Evolutionary conservation across 2,888 invertebrate species (phyloP).

Genomic region (Pheosia tremula): DNA sequence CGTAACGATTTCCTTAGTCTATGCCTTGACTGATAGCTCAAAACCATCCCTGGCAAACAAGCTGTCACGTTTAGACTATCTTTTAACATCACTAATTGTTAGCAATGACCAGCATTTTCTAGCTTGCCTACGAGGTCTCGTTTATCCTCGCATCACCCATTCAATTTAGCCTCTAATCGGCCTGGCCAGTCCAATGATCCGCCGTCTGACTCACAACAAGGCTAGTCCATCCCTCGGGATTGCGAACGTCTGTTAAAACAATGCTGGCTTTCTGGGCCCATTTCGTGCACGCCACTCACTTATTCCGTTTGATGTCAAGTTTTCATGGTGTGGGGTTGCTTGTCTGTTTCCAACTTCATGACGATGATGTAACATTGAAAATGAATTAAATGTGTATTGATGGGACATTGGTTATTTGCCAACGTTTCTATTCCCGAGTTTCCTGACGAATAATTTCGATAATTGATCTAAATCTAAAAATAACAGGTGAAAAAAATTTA

Average conservation of each 20-base stretch:
- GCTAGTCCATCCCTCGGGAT: conserved; percentile 41
- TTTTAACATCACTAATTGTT: not conserved
- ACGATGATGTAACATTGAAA: conserved; percentile 5
- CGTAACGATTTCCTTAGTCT: not conserved
- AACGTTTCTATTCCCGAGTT: not conserved
- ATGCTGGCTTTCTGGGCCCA: conserved; percentile 36
- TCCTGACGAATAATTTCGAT: no score
- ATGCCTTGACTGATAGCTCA: not conserved
- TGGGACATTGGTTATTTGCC: not conserved
- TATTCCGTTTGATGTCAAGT: conserved; percentile 22
- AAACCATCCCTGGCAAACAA: not conserved
- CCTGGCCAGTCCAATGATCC: conserved; percentile 40
- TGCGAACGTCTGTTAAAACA: conserved; percentile 45
- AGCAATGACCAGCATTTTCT: not conserved
- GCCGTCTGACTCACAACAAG: conserved; percentile 51
- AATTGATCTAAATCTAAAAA: no score
- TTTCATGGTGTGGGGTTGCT: conserved; percentile 4
- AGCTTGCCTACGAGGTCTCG: conserved; percentile 9
- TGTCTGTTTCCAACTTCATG: conserved; percentile 10
- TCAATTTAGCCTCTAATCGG: conserved; percentile 48
- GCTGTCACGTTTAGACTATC: not conserved
- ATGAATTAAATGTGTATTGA: not conserved
- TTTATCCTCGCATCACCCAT: conserved; percentile 28
- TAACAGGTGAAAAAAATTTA: no score
- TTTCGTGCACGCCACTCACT: conserved; percentile 28